Conservation (phyloP, 2,797 vertebrate species). For the Crypturellus tataupa region DNA sequence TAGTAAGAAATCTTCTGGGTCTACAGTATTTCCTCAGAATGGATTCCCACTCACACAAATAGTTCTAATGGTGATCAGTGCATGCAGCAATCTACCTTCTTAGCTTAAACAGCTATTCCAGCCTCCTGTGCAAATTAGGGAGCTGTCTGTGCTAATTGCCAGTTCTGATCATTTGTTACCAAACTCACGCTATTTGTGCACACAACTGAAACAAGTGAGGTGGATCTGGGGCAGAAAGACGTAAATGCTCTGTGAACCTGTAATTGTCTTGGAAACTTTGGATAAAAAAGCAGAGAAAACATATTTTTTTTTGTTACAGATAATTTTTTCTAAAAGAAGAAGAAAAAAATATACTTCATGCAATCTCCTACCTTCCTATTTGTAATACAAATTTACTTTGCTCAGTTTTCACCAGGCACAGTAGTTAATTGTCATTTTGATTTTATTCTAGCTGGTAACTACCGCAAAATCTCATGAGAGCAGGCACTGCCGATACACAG, state of each 20-base stretch:
- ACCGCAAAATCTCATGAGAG: background rate
- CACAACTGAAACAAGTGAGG: slow-evolving; percentile 30
- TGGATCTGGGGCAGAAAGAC: slow-evolving; percentile 22
- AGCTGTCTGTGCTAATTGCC: slow-evolving; percentile 50
- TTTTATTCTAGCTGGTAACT: background rate
- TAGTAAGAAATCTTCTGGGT: background rate
- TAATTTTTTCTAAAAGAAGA: background rate
- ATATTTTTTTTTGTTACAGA: background rate
- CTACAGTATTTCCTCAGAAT: background rate
- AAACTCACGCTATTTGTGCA: slow-evolving; percentile 50
- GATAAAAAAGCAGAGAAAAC: background rate
- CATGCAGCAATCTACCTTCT: background rate
- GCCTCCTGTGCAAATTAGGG: slow-evolving; percentile 43
- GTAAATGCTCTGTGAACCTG: background rate
- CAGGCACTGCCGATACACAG: background rate
- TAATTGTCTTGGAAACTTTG: background rate
- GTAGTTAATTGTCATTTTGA: background rate
- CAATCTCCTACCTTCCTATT: background rate
- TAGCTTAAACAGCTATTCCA: background rate
- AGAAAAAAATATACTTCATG: background rate
- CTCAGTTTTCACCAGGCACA: background rate
- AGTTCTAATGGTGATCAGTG: slow-evolving; percentile 21
- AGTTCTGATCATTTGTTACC: slow-evolving; percentile 28
- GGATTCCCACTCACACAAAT: background rate
- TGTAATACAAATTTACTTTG: background rate